phyloP scores from a whole-genome alignment of 2,113 vertebrate genomes.

The Nothobranchius furzeri region DNA sequence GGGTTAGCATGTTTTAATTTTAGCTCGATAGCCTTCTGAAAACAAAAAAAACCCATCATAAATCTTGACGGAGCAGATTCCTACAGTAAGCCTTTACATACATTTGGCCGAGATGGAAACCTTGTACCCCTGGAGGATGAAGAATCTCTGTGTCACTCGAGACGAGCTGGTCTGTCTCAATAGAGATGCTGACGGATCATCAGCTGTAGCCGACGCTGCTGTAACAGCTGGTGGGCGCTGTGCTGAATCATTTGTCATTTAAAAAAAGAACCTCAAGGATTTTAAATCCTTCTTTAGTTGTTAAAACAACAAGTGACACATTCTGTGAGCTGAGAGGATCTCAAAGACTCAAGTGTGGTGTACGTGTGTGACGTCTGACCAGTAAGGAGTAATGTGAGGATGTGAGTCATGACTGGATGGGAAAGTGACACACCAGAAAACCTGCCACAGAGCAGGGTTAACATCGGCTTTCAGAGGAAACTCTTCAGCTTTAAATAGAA shows the following conservation, averaged over 20 bases:
- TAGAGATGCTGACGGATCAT: constrained; percentile 40
- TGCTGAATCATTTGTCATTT: neutral
- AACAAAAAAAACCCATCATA: neutral
- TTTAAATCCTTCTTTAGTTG: neutral
- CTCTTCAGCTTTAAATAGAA: constrained; percentile 28
- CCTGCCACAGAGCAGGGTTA: constrained; percentile 9
- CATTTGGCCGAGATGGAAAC: neutral
- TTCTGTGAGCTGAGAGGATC: neutral
- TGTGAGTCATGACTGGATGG: neutral
- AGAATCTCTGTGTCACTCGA: constrained; percentile 31
- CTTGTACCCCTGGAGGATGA: neutral
- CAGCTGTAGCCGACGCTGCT: constrained; percentile 1
- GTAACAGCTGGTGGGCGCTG: constrained; percentile 44
- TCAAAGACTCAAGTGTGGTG: neutral
- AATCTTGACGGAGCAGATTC: neutral
- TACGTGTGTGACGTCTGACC: neutral
- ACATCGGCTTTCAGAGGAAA: neutral
- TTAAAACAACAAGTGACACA: too few relatives aligned
- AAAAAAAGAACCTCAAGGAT: too few relatives aligned
- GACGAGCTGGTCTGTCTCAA: constrained; percentile 23
- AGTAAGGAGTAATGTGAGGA: neutral
- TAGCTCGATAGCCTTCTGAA: neutral
- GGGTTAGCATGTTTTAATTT: neutral
- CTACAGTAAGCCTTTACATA: neutral
- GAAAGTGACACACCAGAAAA: neutral